Conservation (phyloP, 2,888 invertebrate genomes). For the Cheilosia soror region DNA sequence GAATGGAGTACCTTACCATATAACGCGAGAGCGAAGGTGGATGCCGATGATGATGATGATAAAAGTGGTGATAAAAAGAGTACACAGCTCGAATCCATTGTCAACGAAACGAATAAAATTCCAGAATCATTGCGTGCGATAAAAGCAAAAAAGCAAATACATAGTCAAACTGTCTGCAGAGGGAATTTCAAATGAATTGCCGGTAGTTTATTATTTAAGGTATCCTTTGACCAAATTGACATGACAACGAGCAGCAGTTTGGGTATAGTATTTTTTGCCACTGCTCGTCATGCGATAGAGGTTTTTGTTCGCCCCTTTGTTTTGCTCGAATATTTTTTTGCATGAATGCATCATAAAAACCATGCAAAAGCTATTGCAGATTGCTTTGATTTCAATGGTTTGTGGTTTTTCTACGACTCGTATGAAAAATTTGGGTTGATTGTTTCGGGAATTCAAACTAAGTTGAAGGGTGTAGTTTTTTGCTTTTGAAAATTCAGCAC, state of each 20-base stretch:
- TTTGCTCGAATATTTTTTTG: no score
- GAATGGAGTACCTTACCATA: neutral
- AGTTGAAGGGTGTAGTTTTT: no score
- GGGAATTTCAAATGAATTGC: slow-evolving; percentile 24
- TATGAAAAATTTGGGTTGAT: no score
- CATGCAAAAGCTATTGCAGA: no score
- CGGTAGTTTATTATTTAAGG: slow-evolving; percentile 37
- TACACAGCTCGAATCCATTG: slow-evolving; percentile 27
- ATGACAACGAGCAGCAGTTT: neutral
- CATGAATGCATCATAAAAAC: no score
- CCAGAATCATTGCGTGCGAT: slow-evolving; percentile 31
- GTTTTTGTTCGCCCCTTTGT: no score
- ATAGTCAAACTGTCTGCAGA: neutral
- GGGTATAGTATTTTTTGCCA: neutral
- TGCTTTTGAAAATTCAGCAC: no score
- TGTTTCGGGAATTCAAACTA: no score
- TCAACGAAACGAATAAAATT: slow-evolving; percentile 23
- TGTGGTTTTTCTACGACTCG: no score
- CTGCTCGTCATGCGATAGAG: neutral
- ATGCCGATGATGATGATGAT: slow-evolving; percentile 28
- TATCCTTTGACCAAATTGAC: slow-evolving; percentile 20
- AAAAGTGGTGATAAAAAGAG: slow-evolving; percentile 15
- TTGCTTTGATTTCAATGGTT: no score
- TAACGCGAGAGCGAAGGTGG: neutral
- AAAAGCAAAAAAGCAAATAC: neutral